Evolutionary conservation across 2,113 vertebrate genomes (phyloP), one percentile per base, ranked within the genome.

Genomic region (Jacana jacana): DNA sequence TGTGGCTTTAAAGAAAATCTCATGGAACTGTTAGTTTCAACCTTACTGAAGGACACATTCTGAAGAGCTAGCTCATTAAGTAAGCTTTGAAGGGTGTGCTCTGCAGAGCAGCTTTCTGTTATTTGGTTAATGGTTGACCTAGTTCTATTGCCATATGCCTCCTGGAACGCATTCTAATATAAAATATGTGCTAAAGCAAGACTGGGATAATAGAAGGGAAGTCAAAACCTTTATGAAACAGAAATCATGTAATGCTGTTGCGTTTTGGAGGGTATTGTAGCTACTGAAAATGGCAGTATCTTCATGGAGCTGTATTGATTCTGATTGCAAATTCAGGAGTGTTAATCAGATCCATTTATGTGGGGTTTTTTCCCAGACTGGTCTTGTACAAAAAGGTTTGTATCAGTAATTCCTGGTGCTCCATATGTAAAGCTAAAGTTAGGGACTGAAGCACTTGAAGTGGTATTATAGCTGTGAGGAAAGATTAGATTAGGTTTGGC

Each of bases 71-170:
- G 98, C 97, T 97, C 97, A 97, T 98, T 98, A 98, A 97, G 97
- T 91, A 95, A 97, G 97, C 97, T 98, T 97, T 98, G 97, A 98
- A 98, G 98, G 97, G 97, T 98, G 97, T 98, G 98, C 97, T 97
- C 97, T 93, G 94, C 97, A 97, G 97, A 98, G 96, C 97, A 97
- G 98, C 98, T 97, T 98, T 98, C 95, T 98, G 98, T 98, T 98
- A 98, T 98, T 98, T 98, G 98, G 98, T 98, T 99, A 98, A 98
- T 98, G 98, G 98, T 98, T 99, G 99, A 99, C 98, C 98, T 99
- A 99, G 96, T 99, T 99, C 98, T 97, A 97, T 97, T 98, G 97
- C 98, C 98, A 98, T 98, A 98, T 99, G 98, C 97, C 98, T 99
- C 98, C 98, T 98, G 98, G 98, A 98, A 98, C 82, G 63, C 97